Conservation (phyloP, 1,140 invertebrate genomes). For the Ips typographus region DNA sequence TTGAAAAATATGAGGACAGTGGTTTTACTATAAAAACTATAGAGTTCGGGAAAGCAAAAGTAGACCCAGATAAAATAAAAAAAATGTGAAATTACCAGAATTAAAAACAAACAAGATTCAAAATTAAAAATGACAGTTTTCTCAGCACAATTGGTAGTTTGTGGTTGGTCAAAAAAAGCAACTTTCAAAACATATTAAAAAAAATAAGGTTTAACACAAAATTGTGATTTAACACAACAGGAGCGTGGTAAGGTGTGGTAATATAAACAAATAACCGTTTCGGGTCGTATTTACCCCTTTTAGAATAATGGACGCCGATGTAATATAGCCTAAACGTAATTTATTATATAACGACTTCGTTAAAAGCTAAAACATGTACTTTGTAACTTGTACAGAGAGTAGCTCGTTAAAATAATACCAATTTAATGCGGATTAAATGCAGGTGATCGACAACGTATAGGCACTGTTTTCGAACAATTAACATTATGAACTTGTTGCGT, state of each 20-base stretch:
- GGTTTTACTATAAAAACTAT: no score
- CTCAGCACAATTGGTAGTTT: background rate
- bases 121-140: background rate
- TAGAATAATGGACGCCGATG: slow-evolving; percentile 23
- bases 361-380: slow-evolving; percentile 36
- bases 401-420: slow-evolving; percentile 32
- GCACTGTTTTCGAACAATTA: slow-evolving; percentile 4
- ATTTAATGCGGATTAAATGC: slow-evolving; percentile 34
- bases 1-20: no score
- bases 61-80: background rate
- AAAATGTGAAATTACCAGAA: background rate
- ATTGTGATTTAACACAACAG: background rate
- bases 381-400: slow-evolving; percentile 24
- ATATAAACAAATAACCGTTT: slow-evolving; percentile 28
- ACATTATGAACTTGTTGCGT: slow-evolving; percentile 8
- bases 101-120: background rate
- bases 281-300: slow-evolving; percentile 26
- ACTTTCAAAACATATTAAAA: background rate
- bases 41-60: no score
- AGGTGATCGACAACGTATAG: slow-evolving; percentile 14
- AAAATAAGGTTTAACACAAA: background rate
- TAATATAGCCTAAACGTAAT: slow-evolving; percentile 35
- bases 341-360: slow-evolving; percentile 35
- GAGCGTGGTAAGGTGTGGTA: background rate
- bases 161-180: background rate